These are phyloP conservation scores for Arenicola marina DNA, from an alignment of 2,888 invertebrate species.

Conservation along the genomic window DNA sequence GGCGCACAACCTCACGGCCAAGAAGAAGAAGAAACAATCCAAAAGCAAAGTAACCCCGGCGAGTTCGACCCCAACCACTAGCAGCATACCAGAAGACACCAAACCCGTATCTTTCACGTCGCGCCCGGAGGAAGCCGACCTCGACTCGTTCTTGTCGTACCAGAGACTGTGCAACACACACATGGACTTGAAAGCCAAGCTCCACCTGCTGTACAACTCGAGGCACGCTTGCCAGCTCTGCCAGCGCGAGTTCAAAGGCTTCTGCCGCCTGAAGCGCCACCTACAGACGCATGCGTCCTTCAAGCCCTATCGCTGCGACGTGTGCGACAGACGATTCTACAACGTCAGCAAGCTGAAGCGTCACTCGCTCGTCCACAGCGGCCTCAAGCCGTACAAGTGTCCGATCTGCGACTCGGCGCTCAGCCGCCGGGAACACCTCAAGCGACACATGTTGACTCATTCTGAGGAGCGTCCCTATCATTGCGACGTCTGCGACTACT, in stretches of 20 bases:
- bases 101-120: not conserved
- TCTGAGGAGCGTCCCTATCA: slow-evolving; percentile 31
- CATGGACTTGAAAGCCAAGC: slow-evolving; percentile 3
- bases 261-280: slow-evolving; percentile 18
- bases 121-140: not conserved
- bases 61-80: slow-evolving; percentile 1
- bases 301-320: slow-evolving; percentile 31
- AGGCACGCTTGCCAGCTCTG: slow-evolving; percentile 1
- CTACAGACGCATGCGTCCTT: slow-evolving; percentile 33
- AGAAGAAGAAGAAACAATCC: not conserved
- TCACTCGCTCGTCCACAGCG: slow-evolving; percentile 30
- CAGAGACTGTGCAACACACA: slow-evolving; percentile 6
- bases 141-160: slow-evolving; percentile 1
- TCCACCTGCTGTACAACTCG: slow-evolving; percentile 5
- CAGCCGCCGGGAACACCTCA: slow-evolving; percentile 34
- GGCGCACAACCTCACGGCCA: slow-evolving; percentile 1
- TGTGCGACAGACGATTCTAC: slow-evolving; percentile 30
- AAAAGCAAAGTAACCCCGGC: slow-evolving; percentile 1
- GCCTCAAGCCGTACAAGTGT: slow-evolving; percentile 35
- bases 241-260: slow-evolving; percentile 5
- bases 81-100: not conserved
- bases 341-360: slow-evolving; percentile 34
- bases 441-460: slow-evolving; percentile 33
- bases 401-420: slow-evolving; percentile 31
- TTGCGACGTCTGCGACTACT: slow-evolving; percentile 32